Conservation (phyloP, 2,888 invertebrate species). For the Cantharis rustica region DNA sequence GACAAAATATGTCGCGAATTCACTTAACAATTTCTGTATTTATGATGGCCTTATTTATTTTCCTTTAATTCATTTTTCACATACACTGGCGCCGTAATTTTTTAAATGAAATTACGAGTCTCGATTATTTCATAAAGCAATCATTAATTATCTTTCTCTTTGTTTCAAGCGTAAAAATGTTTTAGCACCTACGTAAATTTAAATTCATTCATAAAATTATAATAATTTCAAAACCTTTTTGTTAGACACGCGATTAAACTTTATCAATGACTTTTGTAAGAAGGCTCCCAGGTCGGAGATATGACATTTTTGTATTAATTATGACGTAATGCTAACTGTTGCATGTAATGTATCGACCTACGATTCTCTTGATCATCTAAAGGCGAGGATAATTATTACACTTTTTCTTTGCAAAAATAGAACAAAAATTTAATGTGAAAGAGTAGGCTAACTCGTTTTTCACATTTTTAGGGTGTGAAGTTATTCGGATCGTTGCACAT, state of each 20-base stretch:
- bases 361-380: conserved; percentile 5
- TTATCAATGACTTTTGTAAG: conserved; percentile 49
- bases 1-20: conserved; percentile 31
- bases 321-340: conserved; percentile 41
- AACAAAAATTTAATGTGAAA: background rate
- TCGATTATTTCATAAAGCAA: conserved; percentile 1
- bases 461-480: background rate
- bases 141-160: conserved; percentile 9
- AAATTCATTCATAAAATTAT: conserved; percentile 51
- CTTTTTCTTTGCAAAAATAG: background rate
- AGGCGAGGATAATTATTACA: background rate
- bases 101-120: background rate
- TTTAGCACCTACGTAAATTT: conserved; percentile 14
- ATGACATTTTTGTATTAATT: conserved; percentile 44
- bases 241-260: conserved; percentile 48
- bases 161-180: conserved; percentile 26
- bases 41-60: conserved; percentile 15
- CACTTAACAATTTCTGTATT: conserved; percentile 35
- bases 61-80: background rate
- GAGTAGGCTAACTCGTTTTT: background rate
- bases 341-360: conserved; percentile 27
- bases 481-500: background rate
- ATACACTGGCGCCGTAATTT: background rate
- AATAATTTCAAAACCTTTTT: conserved; percentile 45
- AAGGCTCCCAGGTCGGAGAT: conserved; percentile 33